phyloP scores from a whole-genome alignment of 2,888 invertebrate genomes.

The Mesorhabditis spiculigera region DNA sequence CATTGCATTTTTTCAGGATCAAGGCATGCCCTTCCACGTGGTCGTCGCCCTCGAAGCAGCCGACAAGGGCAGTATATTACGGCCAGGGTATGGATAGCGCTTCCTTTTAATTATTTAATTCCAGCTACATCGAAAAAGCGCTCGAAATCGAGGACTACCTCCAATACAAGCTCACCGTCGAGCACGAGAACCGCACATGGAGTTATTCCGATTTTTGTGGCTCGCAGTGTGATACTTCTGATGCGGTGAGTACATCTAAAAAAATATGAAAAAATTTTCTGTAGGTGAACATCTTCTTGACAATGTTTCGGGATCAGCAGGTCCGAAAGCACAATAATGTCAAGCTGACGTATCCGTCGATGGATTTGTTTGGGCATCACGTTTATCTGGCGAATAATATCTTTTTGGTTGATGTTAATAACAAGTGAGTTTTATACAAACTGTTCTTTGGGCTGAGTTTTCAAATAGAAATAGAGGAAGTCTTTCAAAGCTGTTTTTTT shows the following conservation, averaged over 20 bases:
- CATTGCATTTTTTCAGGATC: conserved; percentile 30
- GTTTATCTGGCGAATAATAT: conserved; percentile 58
- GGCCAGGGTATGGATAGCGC: conserved; percentile 37
- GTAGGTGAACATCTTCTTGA: conserved; percentile 50
- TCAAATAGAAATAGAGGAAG: too few relatives aligned
- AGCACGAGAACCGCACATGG: conserved; percentile 41
- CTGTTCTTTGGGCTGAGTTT: too few relatives aligned
- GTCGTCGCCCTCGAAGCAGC: conserved; percentile 53
- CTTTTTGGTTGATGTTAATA: conserved; percentile 50
- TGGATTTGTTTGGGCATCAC: conserved; percentile 56
- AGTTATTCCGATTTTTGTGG: conserved; percentile 57
- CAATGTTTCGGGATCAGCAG: conserved; percentile 54
- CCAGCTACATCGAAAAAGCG: conserved; percentile 53
- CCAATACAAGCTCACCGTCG: conserved; percentile 54
- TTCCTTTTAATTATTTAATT: conserved; percentile 12
- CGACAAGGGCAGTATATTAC: conserved; percentile 49
- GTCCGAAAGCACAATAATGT: conserved; percentile 41
- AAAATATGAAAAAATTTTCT: conserved; percentile 4
- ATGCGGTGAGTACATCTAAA: conserved; percentile 37
- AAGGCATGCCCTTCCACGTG: conserved; percentile 55
- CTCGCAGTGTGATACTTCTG: conserved; percentile 57
- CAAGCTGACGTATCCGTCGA: conserved; percentile 55
- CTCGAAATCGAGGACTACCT: conserved; percentile 55
- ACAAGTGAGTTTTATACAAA: conserved; percentile 27
- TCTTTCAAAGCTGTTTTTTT: too few relatives aligned